Evolutionary conservation across 2,113 vertebrate genomes (phyloP), one percentile per base, ranked within the genome.

Genomic region (Cercocebus atys): DNA sequence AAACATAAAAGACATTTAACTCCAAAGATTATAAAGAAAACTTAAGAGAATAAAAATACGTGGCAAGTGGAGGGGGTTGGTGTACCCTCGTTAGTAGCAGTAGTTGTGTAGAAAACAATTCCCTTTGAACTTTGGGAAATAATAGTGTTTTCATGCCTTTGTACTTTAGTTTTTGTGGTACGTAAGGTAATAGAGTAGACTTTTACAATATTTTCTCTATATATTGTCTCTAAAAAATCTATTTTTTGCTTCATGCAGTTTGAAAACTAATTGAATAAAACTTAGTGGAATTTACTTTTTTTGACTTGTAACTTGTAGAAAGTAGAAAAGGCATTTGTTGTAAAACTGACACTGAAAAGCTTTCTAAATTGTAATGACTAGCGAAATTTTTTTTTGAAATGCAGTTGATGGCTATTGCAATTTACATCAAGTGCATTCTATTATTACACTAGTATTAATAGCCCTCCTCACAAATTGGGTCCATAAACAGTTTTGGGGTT

Each of bases 171-270:
- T 92, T 88, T 17, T 93, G 76, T 86, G 57, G 30, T 92, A 55
- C 9, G 38, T 84, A 90, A 92, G 6, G 20, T 84, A 90, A 93
- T 12, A 92, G 81, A 82, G 75, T 57, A 83, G 68, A 76, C 20
- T 90, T 59, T 85, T 80, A 76, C 23, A 85, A 5, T 73, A 50
- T 76, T 93, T 89, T 76, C 40, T 76, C n/a, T 88, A 89, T 23
- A 79, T 88, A 81, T 55, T 81, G 22, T 83, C 8, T 61, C 64
- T 90, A 55, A 92, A 96, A 66, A 80, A 30, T 43, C 35, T 83
- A 68, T 76, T 68, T 72, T 95, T 96, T 94, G 64, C 18, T 86
- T 94, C 95, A 96, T 97, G 96, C 94, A 94, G 70, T 90, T 96
- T 95, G 59, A 93, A 96, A 96, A 73, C 43, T 88, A 90, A 61